Percentiles rank a stretch among this genome's conserved stretches.
These are phyloP conservation scores for Fragum sueziense DNA, from an alignment of 2,888 invertebrate genomes.

Conservation along the genomic window DNA sequence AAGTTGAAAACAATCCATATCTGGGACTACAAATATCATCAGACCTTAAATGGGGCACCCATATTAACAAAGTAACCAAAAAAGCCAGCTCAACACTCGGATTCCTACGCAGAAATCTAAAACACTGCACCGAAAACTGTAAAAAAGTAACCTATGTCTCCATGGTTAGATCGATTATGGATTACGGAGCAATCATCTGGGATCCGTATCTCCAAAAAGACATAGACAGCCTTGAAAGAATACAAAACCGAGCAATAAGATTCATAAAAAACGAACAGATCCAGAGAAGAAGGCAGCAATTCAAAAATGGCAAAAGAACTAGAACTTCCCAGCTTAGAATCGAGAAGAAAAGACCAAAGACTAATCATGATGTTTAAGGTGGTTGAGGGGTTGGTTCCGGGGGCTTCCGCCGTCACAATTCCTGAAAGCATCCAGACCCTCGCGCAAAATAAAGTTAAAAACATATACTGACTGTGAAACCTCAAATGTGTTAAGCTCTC, in stretches of 20 bases:
- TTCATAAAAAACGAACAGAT: not conserved
- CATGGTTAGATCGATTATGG: slow-evolving; percentile 39
- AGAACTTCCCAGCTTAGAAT: not conserved
- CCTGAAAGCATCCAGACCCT: no score
- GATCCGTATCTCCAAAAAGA: not conserved
- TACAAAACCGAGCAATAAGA: not conserved
- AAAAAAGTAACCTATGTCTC: slow-evolving; percentile 28
- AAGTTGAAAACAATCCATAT: slow-evolving; percentile 36
- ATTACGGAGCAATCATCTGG: no score
- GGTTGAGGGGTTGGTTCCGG: no score
- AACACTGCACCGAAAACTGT: slow-evolving; percentile 28
- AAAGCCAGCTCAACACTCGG: slow-evolving; percentile 48
- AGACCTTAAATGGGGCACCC: slow-evolving; percentile 45
- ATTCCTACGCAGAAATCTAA: slow-evolving; percentile 43
- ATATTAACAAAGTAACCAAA: slow-evolving; percentile 36
- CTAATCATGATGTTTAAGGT: no score
- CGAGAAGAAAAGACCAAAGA: no score
- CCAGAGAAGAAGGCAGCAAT: not conserved
- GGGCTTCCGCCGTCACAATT: no score
- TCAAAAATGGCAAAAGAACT: not conserved
- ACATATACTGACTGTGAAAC: no score
- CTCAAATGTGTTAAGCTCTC: no score
- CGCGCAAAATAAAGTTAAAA: no score
- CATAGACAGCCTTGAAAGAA: not conserved
- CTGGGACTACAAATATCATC: slow-evolving; percentile 42